Percentiles rank a stretch among this genome's conserved stretches.
Conservation (phyloP, 2,797 vertebrate genomes). For the Monodelphis domestica region DNA sequence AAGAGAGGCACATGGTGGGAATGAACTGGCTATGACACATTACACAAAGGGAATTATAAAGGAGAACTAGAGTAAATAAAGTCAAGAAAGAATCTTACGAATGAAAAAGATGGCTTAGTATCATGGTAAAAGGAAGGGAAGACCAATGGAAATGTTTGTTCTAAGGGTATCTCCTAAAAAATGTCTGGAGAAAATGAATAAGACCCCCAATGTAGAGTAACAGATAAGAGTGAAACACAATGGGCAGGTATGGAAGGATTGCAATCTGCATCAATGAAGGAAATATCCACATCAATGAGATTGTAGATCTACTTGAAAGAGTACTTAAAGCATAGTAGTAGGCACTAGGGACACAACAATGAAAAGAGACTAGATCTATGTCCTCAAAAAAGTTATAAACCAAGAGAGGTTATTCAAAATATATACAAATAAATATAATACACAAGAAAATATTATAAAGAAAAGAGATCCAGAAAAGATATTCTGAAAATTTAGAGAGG, state of each 20-base stretch:
- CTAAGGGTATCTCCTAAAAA: neutral
- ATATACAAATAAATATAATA: neutral
- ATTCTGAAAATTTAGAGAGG: neutral
- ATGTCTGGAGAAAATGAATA: neutral
- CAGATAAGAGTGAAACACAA: neutral
- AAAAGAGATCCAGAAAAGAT: neutral
- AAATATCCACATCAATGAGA: neutral
- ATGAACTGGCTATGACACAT: neutral
- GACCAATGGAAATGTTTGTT: neutral
- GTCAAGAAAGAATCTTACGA: neutral
- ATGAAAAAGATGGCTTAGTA: neutral
- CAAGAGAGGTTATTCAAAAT: neutral
- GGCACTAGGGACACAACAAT: neutral
- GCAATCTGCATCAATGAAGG: neutral
- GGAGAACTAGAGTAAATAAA: neutral
- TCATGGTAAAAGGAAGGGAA: neutral
- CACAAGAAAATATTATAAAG: neutral
- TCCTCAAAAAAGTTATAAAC: neutral
- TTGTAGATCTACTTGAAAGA: neutral
- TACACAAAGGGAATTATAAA: neutral
- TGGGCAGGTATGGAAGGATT: neutral
- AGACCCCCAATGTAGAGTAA: neutral
- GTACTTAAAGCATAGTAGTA: neutral
- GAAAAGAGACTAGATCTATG: neutral
- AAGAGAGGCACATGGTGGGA: neutral